Evolutionary conservation across 2,797 vertebrate species (phyloP).

Genomic region (Hipposideros larvatus): DNA sequence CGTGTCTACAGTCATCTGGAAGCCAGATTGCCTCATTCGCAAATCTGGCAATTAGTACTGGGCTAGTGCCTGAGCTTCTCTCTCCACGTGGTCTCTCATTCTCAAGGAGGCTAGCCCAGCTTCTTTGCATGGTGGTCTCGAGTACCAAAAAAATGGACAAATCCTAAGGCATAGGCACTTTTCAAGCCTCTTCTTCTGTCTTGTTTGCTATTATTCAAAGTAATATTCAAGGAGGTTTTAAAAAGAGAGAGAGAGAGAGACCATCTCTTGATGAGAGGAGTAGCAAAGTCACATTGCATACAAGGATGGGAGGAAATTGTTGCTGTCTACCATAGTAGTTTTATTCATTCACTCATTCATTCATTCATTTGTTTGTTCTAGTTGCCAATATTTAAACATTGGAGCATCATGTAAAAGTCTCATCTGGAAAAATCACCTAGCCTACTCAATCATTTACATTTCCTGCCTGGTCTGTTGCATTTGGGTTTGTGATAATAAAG

Average conservation of each 20-base stretch:
- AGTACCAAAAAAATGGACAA: neutral
- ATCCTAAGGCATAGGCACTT: neutral
- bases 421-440: slow-evolving; percentile 33
- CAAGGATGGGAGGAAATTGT: neutral
- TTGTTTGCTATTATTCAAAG: neutral
- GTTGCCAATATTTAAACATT: slow-evolving; percentile 27
- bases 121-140: neutral
- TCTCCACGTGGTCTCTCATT: neutral
- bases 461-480: neutral
- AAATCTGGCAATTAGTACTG: neutral
- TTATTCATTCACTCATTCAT: neutral
- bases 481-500: slow-evolving; percentile 36
- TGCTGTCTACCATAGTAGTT: neutral
- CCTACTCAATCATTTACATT: neutral
- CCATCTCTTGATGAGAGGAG: neutral
- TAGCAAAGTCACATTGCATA: neutral
- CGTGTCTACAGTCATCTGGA: neutral
- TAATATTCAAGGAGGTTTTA: neutral
- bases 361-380: neutral
- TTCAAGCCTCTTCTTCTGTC: neutral
- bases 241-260: neutral
- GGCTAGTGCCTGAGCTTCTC: neutral
- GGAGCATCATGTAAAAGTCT: neutral
- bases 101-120: neutral
- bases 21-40: neutral